Base-by-base conservation (phyloP, 2,888 invertebrate genomes). In the Cylindroiulus punctatus region DNA sequence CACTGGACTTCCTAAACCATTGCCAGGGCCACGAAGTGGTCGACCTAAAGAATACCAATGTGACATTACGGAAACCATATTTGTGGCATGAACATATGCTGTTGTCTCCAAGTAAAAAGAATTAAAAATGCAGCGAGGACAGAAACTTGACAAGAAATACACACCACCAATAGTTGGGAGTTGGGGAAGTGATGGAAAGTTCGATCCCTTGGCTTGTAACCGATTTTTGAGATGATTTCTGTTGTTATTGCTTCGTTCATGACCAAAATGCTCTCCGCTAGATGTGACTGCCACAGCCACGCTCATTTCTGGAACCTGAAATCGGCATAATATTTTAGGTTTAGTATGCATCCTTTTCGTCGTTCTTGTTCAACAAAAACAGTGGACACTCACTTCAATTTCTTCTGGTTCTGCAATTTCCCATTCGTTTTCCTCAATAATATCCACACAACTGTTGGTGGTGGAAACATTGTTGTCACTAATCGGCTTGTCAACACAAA, bases 191-290 rank as follows among this genome's bases (percentile, higher is more conserved):
- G 91, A 90, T 0, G 91, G 89, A 52, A 91, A 89, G 32, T 84
- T 22, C 4, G 87, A 82, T 0, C 92, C 91, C 89, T 94, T 94
- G 0, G 92, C 92, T 88, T 93, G 93, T 17, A 94, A 89, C 86
- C 94, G 91, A 85, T 92, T 92, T 88, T 94, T 94, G 89, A 94
- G 91, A n/a, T 94, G 92, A 88, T 93, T 93, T 87, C 92, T 90
- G 81, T 91, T 90, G 88, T 90, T 89, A 87, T 88, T 88, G 76
- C 36, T 30, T 82, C 84, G 82, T 47, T 86, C 86, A 10, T 86
- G 86, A 32, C n/a, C 32, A 22, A 81, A 17, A 7, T n/a, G n/a
- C 57, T 89, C 89, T 4, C 81, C 40, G 36, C 32, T 84, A 12
- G 87, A 86, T 10, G 57, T 42, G 36, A 87, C 86, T 26, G 86